These are phyloP conservation scores for Empidonax traillii DNA, from an alignment of 2,113 vertebrate species.

Conservation along the genomic window DNA sequence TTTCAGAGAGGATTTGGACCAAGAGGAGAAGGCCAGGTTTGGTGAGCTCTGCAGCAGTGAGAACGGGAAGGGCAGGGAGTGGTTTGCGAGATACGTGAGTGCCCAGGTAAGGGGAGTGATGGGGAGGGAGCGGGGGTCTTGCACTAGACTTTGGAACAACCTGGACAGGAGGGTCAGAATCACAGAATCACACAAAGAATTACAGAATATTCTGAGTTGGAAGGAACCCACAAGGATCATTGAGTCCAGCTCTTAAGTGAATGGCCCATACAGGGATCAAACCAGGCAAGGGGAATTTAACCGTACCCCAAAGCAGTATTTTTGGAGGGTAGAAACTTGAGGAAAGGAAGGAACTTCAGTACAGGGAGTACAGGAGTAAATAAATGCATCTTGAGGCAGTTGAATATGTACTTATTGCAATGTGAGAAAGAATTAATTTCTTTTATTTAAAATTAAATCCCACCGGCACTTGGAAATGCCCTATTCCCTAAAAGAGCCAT, in stretches of 20 bases:
- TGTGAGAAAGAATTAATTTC: fast-evolving
- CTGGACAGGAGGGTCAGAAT: neutral
- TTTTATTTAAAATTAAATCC: neutral
- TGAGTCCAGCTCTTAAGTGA: neutral
- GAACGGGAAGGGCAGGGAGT: constrained; percentile 90
- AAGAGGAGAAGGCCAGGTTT: constrained; percentile 93
- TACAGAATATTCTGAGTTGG: neutral
- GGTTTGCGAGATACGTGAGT: constrained; percentile 92
- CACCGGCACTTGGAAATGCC: neutral
- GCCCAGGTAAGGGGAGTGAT: constrained; percentile 81
- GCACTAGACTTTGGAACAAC: neutral
- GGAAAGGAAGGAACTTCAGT: neutral
- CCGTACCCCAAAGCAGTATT: neutral
- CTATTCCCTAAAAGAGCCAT: neutral
- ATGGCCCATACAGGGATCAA: neutral
- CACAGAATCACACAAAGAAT: neutral
- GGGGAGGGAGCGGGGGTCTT: neutral
- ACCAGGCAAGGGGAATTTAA: neutral
- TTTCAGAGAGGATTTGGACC: constrained; percentile 89
- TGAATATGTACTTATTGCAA: neutral
- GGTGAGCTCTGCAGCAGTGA: constrained; percentile 90
- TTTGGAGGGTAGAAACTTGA: neutral
- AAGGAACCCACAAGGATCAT: neutral
- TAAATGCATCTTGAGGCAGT: neutral
- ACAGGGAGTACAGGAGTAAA: neutral